Evolutionary conservation across 2,888 invertebrate species (phyloP), one percentile per base, ranked within the genome.

Genomic region (Trilocha varians): DNA sequence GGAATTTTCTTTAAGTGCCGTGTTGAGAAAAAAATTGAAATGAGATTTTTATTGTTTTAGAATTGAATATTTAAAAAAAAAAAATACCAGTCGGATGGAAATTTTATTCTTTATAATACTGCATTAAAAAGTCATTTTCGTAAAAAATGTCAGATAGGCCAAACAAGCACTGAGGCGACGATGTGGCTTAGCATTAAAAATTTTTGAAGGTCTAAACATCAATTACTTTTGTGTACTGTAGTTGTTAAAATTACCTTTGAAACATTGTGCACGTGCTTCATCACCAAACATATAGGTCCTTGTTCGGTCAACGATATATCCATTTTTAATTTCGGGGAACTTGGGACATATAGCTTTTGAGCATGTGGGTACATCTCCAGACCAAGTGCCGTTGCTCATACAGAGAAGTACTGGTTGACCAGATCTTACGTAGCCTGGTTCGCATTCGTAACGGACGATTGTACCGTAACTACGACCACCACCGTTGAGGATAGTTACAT

Each of bases 351-450:
- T 74, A 16, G 91, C 92, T 59, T 95, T 90, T 32, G 94, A 89
- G 73, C 97, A 97, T 4, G 91, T 90, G 1, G 97, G 97, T 3
- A 96, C 95, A 53, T 93, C 91, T 45, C 95, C 95, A 45, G 96
- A 96, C 97, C 97, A 97, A 8, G 96, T 96, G 39, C 97, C 97
- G 64, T 97, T 96, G 64, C 96, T 96, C 95, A 96, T 96, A 70
- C 97, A 97, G 32, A 96, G 89, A 34, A 97, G 89, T 3, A 96
- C 96, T 13, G 97, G 97, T 65, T 94, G 93, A 18, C 97, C 97
- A 53, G 90, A 91, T 52, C 97, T 88, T 42, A 94, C 91, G 64
- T 96, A 97, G 3, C 97, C 97, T 5, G 96, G 91, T 62, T 96
- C 96, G 64, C 97, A 97, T 72, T 96, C 96, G 65, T 93, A 96